phyloP scores from a whole-genome alignment of 2,888 invertebrate genomes.

The Lepidocyrtoides sp. region DNA sequence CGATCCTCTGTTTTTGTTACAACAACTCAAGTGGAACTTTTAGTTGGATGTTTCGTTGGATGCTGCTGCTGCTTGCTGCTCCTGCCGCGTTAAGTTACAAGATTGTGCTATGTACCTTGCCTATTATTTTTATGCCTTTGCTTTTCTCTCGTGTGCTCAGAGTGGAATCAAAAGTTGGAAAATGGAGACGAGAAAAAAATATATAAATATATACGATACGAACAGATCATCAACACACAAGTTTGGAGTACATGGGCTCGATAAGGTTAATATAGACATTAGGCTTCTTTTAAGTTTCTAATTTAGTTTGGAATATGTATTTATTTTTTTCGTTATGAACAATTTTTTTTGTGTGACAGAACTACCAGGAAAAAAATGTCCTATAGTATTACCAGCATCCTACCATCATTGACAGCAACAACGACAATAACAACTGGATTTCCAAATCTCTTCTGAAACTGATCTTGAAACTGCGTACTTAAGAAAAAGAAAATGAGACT shows the following conservation, averaged over 20 bases:
- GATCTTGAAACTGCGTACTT: conserved; percentile 9
- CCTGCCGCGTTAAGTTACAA: no score
- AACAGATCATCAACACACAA: conserved; percentile 12
- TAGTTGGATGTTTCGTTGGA: conserved; percentile 17
- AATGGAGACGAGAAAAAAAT: neutral
- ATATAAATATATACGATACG: no score
- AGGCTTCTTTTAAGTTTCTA: no score
- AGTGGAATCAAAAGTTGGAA: conserved; percentile 1
- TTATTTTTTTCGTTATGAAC: no score
- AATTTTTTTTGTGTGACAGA: no score
- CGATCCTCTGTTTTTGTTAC: conserved; percentile 54
- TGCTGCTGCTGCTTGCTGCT: no score
- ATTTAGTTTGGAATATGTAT: no score
- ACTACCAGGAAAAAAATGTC: no score
- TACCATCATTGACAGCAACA: neutral
- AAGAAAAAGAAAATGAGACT: neutral
- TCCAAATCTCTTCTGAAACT: neutral
- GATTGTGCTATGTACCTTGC: neutral
- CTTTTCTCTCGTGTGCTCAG: neutral
- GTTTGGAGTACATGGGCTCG: no score
- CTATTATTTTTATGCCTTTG: neutral
- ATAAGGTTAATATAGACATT: no score
- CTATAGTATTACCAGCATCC: no score
- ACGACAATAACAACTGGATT: neutral
- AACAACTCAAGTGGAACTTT: conserved; percentile 62